phyloP scores from a whole-genome alignment of 2,113 vertebrate genomes.

The Podilymbus podiceps region DNA sequence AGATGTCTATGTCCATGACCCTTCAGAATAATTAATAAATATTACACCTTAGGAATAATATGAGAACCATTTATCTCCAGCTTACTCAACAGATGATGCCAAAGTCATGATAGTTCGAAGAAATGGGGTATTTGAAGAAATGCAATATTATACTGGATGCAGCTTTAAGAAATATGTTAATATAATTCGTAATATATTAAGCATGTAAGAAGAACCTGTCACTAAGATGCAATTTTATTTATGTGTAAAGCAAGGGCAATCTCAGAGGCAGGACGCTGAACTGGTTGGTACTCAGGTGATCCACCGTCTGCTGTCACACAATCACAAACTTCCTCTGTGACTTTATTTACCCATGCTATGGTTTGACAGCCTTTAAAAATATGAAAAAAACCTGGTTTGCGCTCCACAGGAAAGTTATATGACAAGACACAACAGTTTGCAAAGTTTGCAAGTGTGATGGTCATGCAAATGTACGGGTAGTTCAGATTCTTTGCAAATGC shows the following conservation, averaged over 20 bases:
- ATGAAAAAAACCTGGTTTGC: neutral
- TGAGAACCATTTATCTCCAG: neutral
- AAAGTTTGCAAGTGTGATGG: neutral
- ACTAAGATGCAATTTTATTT: neutral
- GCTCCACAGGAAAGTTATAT: neutral
- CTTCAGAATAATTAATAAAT: neutral
- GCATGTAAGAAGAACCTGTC: neutral
- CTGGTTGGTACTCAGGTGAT: neutral
- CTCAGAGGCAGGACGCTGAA: neutral
- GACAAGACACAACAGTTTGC: neutral
- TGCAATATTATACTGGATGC: neutral
- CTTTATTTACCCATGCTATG: neutral
- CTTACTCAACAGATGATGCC: neutral
- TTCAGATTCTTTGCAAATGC: neutral
- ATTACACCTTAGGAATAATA: neutral
- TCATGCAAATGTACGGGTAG: neutral
- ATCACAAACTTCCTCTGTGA: neutral
- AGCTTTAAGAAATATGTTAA: neutral
- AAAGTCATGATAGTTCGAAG: neutral
- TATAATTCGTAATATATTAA: neutral
- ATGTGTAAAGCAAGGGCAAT: neutral
- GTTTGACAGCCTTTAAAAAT: neutral
- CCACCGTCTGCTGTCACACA: neutral
- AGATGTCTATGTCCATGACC: neutral
- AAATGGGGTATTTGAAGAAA: neutral